A percentile compares a stretch with the other conserved stretches of the same genome.
Conservation (phyloP, 2,888 invertebrate genomes). For the Nephrotoma guestfalica region DNA sequence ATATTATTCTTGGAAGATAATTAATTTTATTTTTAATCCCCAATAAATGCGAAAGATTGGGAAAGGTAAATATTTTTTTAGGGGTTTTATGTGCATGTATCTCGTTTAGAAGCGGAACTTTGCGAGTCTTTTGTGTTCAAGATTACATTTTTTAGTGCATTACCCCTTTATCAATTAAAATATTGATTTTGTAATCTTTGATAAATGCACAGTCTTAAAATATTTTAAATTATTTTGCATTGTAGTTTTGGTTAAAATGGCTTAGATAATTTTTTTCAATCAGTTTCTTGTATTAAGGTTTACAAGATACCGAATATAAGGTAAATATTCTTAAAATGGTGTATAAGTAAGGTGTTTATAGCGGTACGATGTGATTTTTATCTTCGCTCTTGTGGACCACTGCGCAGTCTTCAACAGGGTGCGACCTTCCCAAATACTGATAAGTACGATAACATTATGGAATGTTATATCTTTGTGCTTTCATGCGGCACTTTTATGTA, state of each 20-base stretch:
- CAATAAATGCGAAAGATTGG: background rate
- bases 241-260: background rate
- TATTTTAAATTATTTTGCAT: background rate
- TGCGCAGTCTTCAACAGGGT: too few species aligned
- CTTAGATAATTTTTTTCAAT: background rate
- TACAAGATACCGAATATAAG: too few species aligned
- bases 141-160: background rate
- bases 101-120: background rate
- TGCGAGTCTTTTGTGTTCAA: background rate
- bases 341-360: too few species aligned
- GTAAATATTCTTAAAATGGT: too few species aligned
- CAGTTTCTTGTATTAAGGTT: too few species aligned
- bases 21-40: background rate
- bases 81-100: background rate
- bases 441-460: too few species aligned
- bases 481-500: too few species aligned
- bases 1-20: background rate
- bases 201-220: background rate
- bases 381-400: too few species aligned
- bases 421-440: too few species aligned
- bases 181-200: too few species aligned
- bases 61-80: background rate
- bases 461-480: too few species aligned
- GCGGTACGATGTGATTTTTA: too few species aligned
- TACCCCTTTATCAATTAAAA: background rate